Conservation (phyloP, 2,797 vertebrate species). For the Erethizon dorsatum region DNA sequence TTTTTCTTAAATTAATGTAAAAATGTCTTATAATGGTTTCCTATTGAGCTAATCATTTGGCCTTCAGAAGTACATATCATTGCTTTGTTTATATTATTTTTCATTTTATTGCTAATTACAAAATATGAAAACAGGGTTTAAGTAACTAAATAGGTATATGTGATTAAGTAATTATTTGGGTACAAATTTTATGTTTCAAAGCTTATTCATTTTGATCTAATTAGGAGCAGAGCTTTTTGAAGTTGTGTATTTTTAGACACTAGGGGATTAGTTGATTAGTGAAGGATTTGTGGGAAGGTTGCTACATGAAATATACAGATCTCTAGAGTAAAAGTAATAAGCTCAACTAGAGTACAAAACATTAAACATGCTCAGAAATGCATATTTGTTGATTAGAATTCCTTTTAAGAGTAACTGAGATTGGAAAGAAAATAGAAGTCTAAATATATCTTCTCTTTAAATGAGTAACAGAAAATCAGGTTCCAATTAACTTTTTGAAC, state of each 20-base stretch:
- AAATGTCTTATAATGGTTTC: not conserved
- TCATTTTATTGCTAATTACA: conserved; percentile 72
- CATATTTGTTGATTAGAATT: conserved; percentile 13
- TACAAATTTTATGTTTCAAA: conserved; percentile 74
- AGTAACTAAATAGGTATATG: conserved; percentile 67
- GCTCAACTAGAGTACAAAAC: conserved; percentile 52
- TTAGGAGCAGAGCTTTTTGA: conserved; percentile 80
- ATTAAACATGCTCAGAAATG: conserved; percentile 16
- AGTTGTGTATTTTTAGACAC: conserved; percentile 78
- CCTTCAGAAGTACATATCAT: conserved; percentile 56
- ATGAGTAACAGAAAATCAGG: conserved; percentile 23
- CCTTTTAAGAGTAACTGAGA: conserved; percentile 33
- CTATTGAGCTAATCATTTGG: conserved; percentile 43
- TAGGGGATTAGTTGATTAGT: conserved; percentile 78
- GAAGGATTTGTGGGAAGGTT: conserved; percentile 77
- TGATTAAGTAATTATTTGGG: conserved; percentile 72
- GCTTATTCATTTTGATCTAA: conserved; percentile 77
- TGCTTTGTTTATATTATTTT: conserved; percentile 64
- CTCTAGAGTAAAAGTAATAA: conserved; percentile 69
- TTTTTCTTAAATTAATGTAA: conserved; percentile 61
- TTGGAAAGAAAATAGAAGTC: conserved; percentile 30
- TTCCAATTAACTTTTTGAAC: conserved; percentile 37
- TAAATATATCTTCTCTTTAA: conserved; percentile 26
- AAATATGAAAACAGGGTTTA: conserved; percentile 68
- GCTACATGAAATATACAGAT: conserved; percentile 76